Evolutionary conservation across 2,797 vertebrate species (phyloP).

Genomic region (Limnodromus scolopaceus): DNA sequence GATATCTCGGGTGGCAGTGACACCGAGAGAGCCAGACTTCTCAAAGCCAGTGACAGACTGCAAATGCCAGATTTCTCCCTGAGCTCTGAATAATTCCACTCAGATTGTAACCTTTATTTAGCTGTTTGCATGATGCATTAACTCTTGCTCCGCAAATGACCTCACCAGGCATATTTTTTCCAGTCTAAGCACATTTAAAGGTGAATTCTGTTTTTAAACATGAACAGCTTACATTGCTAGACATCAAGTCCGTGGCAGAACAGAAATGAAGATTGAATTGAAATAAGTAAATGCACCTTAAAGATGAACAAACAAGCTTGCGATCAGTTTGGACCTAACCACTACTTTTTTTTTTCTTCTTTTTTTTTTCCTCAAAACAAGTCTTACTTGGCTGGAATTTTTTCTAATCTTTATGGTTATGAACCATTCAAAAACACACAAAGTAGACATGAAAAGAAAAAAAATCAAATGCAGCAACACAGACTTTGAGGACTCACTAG

Average conservation of each 20-base stretch:
- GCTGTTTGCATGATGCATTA: constrained; percentile 71
- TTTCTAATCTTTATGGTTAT: background rate
- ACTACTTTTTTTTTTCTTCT: background rate
- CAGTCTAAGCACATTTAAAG: constrained; percentile 56
- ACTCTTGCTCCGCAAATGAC: constrained; percentile 65
- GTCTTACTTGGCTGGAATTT: background rate
- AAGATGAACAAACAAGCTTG: background rate
- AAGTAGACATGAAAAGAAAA: background rate
- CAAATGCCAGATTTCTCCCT: constrained; percentile 66
- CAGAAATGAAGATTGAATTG: background rate
- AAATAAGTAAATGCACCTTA: background rate
- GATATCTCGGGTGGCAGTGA: constrained; percentile 25
- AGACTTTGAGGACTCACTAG: background rate
- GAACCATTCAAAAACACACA: background rate
- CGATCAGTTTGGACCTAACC: background rate
- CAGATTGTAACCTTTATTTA: constrained; percentile 74
- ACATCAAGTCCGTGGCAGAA: background rate
- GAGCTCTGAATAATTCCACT: constrained; percentile 69
- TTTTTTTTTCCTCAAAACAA: background rate
- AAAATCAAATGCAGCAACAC: background rate
- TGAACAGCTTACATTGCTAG: background rate
- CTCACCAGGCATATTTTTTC: constrained; percentile 28
- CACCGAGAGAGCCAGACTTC: constrained; percentile 14
- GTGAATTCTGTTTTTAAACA: constrained; percentile 49
- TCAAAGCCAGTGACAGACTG: constrained; percentile 55